A percentile compares a stretch with the other conserved stretches of the same genome.
Conservation (phyloP, 2,888 invertebrate genomes). For the Ophion costatus region DNA sequence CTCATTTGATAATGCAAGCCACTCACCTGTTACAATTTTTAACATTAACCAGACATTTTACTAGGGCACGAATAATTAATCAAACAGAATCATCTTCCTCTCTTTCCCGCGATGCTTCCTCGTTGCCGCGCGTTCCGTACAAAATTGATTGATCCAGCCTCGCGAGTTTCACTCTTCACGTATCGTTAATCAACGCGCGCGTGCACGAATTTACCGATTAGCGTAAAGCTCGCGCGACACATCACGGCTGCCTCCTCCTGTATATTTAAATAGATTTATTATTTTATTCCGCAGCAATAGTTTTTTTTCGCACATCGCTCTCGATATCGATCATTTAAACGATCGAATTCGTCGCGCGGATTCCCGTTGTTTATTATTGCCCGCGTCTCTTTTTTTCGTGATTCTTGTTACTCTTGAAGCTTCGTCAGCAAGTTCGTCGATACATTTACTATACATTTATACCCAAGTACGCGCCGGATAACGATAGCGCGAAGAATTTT, state of each 20-base stretch:
- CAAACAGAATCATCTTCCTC: too few species aligned
- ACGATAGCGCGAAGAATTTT: constrained; percentile 19
- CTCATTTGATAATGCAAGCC: too few species aligned
- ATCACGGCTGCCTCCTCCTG: constrained; percentile 22
- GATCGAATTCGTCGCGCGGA: constrained; percentile 71
- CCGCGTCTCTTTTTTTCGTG: constrained; percentile 18
- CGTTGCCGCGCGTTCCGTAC: neutral
- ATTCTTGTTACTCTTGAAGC: constrained; percentile 24
- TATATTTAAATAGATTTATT: constrained; percentile 76
- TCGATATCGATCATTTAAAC: constrained; percentile 76
- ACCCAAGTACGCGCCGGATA: constrained; percentile 47
- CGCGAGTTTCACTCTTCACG: neutral
- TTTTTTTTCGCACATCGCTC: constrained; percentile 75
- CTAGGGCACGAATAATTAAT: too few species aligned
- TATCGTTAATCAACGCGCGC: neutral
- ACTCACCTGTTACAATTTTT: too few species aligned
- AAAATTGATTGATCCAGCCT: constrained; percentile 21
- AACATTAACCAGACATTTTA: too few species aligned
- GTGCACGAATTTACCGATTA: neutral
- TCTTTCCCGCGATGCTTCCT: neutral
- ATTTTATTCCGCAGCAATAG: constrained; percentile 76
- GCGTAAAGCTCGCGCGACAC: constrained; percentile 7
- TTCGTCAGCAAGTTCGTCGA: constrained; percentile 36
- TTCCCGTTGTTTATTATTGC: constrained; percentile 56
- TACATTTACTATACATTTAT: constrained; percentile 17